Conservation (phyloP, 2,797 vertebrate species). For the Sardinella longiceps region DNA sequence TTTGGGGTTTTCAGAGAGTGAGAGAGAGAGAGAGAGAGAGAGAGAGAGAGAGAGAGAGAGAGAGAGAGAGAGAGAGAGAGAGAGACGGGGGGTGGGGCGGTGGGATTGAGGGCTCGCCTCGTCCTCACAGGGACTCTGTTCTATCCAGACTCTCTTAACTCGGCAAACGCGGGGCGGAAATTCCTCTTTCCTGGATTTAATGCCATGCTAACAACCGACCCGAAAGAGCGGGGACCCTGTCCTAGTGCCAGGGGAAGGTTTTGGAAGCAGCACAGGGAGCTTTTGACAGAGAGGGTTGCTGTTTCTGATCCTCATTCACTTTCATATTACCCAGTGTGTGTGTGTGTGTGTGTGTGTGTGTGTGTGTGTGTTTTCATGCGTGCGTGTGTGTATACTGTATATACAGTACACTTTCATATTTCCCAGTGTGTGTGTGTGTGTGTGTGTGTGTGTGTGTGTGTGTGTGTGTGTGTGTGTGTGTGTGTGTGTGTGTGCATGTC, state of each 20-base stretch:
- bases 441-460: background rate
- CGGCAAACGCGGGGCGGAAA: conserved; percentile 33
- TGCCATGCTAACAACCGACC: conserved; percentile 21
- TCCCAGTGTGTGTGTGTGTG: background rate
- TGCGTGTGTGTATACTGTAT: background rate
- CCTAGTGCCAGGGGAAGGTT: background rate
- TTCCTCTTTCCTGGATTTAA: conserved; percentile 40
- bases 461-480: background rate
- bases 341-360: conserved; percentile 24
- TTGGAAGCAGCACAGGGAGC: conserved; percentile 25
- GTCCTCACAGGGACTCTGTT: conserved; percentile 26
- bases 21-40: background rate
- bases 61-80: background rate
- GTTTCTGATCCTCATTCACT: background rate
- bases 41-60: background rate
- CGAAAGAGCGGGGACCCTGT: conserved; percentile 16
- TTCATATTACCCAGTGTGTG: background rate
- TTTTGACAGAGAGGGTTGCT: background rate
- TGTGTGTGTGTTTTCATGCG: background rate
- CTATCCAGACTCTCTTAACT: conserved; percentile 3
- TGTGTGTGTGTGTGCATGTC: background rate
- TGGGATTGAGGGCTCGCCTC: background rate
- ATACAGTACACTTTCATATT: background rate
- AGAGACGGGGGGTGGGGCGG: background rate
- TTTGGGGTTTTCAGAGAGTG: background rate